Evolutionary conservation across 2,888 invertebrate genomes (phyloP), one percentile per base, ranked within the genome.

Genomic region (Timandra comae): DNA sequence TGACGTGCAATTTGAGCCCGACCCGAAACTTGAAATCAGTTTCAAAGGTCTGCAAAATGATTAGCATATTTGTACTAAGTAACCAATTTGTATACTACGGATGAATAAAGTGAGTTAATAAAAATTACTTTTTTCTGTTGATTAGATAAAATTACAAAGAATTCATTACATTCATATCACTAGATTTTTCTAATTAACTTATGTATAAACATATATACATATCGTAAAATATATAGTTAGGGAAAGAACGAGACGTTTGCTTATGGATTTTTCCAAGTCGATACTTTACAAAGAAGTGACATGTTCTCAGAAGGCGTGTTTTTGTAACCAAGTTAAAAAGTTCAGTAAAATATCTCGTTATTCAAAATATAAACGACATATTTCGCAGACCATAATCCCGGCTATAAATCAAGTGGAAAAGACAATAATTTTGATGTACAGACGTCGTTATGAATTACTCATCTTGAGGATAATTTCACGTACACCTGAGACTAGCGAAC

Each of bases 341-440:
- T 24, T 10, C 24, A n/a, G n/a, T n/a, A n/a, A n/a, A n/a, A n/a
- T n/a, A n/a, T n/a, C n/a, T n/a, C n/a, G n/a, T n/a, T n/a, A n/a
- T n/a, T 24, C 24, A 24, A 4, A 24, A 5, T 11, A 24, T 10
- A 24, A 27, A 38, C 28, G 29, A 28, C 33, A 36, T 29, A 27
- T 30, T 33, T 9, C 30, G 29, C 33, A 24, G 30, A 34, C 31
- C 41, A 9, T 42, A 43, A 53, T 51, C 44, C 37, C 26, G 39
- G 30, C 38, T 35, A 67, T 71, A 64, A 71, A 72, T 73, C 67
- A 63, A 31, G 35, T 12, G 37, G 46, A 49, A 59, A 56, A 50
- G 58, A 65, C 66, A 68, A 68, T 68, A 62, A 73, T 65, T 65
- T 68, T 65, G 67, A 70, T 62, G 51, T 64, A 67, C 54, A 46